These are phyloP conservation scores for Gallirallus australis DNA, from an alignment of 2,797 vertebrate genomes.

Conservation along the genomic window DNA sequence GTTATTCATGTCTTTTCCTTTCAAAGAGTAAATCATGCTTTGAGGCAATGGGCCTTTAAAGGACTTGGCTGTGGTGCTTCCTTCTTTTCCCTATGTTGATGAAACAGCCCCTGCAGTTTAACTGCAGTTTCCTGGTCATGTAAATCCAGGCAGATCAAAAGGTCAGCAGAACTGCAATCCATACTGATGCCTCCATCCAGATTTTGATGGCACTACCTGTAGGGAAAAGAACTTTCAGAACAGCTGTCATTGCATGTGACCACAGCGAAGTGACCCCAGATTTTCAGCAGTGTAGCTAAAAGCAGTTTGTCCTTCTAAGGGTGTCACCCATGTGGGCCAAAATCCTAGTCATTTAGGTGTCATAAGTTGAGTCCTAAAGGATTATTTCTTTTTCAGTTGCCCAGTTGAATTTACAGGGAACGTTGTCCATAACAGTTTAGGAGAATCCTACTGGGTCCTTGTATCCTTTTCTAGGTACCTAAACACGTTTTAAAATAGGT, in stretches of 20 bases:
- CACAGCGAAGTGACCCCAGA: not conserved
- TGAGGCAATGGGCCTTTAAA: not conserved
- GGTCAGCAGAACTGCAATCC: not conserved
- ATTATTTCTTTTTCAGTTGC: not conserved
- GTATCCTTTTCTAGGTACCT: not conserved
- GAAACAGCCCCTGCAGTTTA: not conserved
- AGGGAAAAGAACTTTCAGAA: not conserved
- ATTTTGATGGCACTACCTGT: not conserved
- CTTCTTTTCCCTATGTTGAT: not conserved
- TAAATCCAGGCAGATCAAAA: not conserved
- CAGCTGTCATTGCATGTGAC: not conserved
- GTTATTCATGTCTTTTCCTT: conserved; percentile 2
- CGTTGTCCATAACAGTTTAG: not conserved
- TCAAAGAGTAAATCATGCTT: not conserved
- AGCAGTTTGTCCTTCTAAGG: not conserved
- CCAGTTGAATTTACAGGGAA: not conserved
- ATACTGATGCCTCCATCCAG: not conserved
- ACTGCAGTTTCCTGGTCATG: not conserved
- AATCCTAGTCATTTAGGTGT: not conserved
- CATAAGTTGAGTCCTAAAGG: not conserved
- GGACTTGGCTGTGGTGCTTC: not conserved
- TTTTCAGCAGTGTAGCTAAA: not conserved
- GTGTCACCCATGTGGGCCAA: not conserved
- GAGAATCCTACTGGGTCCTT: not conserved
- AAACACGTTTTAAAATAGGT: not conserved